phyloP scores from a whole-genome alignment of 2,113 vertebrate genomes.

The Hippocampus comes region DNA sequence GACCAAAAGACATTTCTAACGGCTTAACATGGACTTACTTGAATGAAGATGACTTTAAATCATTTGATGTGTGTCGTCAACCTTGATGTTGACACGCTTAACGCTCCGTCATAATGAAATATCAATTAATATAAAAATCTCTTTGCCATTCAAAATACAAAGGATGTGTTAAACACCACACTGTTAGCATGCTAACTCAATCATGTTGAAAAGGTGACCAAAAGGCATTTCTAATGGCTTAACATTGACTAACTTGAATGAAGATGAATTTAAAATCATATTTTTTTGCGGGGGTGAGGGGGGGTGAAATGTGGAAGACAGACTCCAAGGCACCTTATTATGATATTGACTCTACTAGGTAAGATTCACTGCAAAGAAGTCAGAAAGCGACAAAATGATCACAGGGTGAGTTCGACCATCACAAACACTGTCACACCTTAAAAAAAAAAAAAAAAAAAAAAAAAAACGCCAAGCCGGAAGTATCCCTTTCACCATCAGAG shows the following conservation, averaged over 20 bases:
- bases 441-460: too few relatives aligned
- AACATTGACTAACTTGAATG: too few relatives aligned
- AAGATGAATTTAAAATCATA: too few relatives aligned
- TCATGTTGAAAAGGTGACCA: background rate
- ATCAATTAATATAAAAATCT: background rate
- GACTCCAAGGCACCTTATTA: too few relatives aligned
- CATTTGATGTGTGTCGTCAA: background rate
- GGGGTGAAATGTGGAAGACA: background rate
- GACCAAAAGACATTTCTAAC: background rate
- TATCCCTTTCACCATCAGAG: background rate
- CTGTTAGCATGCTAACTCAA: background rate
- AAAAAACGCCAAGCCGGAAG: background rate
- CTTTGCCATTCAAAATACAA: background rate
- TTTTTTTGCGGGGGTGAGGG: too few relatives aligned
- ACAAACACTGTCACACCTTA: background rate
- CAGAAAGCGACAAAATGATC: background rate
- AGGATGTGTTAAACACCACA: background rate
- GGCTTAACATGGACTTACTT: too few relatives aligned
- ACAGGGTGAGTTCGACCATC: background rate
- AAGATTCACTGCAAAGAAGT: background rate
- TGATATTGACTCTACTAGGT: background rate
- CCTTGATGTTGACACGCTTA: background rate
- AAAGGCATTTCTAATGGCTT: background rate
- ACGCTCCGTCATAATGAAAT: background rate
- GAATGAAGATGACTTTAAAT: too few relatives aligned